phyloP scores from a whole-genome alignment of 2,113 vertebrate genomes.

The Balaeniceps rex region DNA sequence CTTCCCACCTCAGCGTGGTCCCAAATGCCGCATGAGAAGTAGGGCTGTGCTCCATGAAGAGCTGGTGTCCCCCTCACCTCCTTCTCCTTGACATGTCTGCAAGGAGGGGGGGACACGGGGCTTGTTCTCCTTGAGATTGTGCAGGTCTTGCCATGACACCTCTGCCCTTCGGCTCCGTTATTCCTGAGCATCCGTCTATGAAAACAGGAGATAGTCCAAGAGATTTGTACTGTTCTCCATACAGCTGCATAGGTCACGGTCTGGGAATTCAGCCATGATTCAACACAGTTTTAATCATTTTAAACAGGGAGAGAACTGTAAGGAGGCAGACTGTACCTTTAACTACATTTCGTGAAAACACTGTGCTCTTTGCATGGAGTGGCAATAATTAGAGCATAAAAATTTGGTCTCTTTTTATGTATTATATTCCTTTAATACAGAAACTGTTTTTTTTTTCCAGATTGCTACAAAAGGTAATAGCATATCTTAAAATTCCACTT shows the following conservation, averaged over 20 bases:
- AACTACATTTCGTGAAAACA: background rate
- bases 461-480: background rate
- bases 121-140: background rate
- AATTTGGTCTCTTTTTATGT: background rate
- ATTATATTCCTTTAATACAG: background rate
- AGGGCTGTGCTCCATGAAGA: accelerated
- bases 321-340: background rate
- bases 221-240: background rate
- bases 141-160: background rate
- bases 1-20: background rate
- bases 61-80: accelerated
- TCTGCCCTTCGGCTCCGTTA: accelerated
- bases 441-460: background rate
- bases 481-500: background rate
- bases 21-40: background rate
- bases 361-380: background rate
- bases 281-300: background rate
- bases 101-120: accelerated
- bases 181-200: background rate
- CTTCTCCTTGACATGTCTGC: background rate
- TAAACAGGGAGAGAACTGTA: background rate
- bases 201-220: background rate
- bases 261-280: background rate
- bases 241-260: background rate
- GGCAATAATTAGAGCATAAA: background rate